Base-by-base conservation (phyloP, 2,113 vertebrate genomes). In the Vicugna pacos region DNA sequence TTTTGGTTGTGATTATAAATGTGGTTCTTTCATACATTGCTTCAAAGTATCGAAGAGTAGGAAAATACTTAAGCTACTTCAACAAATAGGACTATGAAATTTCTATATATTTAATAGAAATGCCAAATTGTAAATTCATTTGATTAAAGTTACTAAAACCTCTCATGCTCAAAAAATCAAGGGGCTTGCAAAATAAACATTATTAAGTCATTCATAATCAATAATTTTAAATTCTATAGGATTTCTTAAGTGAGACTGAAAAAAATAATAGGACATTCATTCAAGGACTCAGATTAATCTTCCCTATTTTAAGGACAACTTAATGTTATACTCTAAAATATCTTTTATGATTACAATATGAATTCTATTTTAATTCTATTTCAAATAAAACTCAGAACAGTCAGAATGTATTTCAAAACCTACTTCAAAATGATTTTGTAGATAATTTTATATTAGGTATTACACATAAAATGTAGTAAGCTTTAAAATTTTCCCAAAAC, bases 281-380 rank as follows among this genome's bases (percentile, higher is more conserved):
- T 54, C 32, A 77, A 65, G 26, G 92, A 86, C 42, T 82, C 24
- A 93, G 35, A 81, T 65, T 42, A 77, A 20, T 77, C 26, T 54
- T 24, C 42, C 46, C 56, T 82, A 69, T 82, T 75, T 97, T 69
- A 95, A 84, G 91, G 32, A 90, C 24, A 97, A 92, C 30, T 93
- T 73, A 82, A 80, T 14, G 48, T 93, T 54, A 62, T 50, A 82
- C 8, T 89, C 20, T 73, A 92, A 83, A 84, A 54, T 64, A 87
- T 56, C 16, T 79, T 52, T 91, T 91, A 89, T 35, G 32, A 76
- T 84, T 90, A 92, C 0, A 60, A 62, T 28, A 93, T 83, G n/a
- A 89, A 85, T 94, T 88, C 54, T 72, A 5, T 64, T 70, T 89
- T 79, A 89, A 93, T 91, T 81, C 24, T 58, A 46, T 54, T 92